Conservation (phyloP, 2,797 vertebrate species). For the Microchirus variegatus region DNA sequence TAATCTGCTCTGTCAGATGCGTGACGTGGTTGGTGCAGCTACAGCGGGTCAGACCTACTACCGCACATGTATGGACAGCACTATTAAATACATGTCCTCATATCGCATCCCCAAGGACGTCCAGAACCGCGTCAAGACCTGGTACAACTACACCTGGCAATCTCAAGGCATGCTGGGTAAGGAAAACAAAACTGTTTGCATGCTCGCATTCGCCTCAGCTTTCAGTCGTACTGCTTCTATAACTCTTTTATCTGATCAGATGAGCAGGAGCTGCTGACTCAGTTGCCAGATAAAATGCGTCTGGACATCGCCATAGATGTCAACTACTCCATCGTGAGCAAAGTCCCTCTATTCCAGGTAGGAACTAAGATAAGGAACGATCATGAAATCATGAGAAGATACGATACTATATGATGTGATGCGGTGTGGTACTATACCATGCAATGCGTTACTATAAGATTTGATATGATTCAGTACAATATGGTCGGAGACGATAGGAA, state of each 20-base stretch:
- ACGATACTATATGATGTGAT: too few species aligned
- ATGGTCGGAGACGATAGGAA: too few species aligned
- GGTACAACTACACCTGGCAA: slow-evolving; percentile 99
- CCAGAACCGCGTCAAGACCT: slow-evolving; percentile 95
- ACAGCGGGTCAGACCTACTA: slow-evolving; percentile 95
- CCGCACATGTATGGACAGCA: slow-evolving; percentile 94
- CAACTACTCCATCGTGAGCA: slow-evolving; percentile 95
- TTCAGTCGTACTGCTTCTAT: neutral
- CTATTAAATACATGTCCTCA: slow-evolving; percentile 96
- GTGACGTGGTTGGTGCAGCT: slow-evolving; percentile 95
- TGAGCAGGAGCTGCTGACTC: slow-evolving; percentile 91
- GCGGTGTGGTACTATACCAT: too few species aligned
- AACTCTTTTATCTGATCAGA: slow-evolving; percentile 73
- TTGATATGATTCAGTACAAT: too few species aligned
- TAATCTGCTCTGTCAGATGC: slow-evolving; percentile 83
- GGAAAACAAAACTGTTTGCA: slow-evolving; percentile 26
- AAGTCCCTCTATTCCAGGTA: slow-evolving; percentile 97
- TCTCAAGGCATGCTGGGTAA: slow-evolving; percentile 99
- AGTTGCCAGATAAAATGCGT: slow-evolving; percentile 97
- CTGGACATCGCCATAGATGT: slow-evolving; percentile 95
- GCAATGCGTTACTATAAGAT: too few species aligned
- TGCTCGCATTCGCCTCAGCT: neutral
- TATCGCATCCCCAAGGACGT: slow-evolving; percentile 92
- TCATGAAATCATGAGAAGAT: too few species aligned
- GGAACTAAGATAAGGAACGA: neutral